phyloP scores from a whole-genome alignment of 1,140 invertebrate species.

The Drosophila oshimai region DNA sequence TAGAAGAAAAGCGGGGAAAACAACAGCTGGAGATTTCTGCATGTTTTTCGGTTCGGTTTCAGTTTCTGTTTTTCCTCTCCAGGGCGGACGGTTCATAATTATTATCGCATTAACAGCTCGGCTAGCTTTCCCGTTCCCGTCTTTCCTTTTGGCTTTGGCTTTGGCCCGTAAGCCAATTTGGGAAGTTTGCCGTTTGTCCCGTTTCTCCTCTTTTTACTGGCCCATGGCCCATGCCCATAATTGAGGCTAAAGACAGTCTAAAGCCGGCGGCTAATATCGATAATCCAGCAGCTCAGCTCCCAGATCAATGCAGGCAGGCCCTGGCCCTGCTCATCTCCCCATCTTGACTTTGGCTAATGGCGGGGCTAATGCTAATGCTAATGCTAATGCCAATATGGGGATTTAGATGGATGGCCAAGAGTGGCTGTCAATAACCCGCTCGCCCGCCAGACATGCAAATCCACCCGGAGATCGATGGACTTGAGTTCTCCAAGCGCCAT shows the following conservation, averaged over 20 bases:
- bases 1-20: constrained; percentile 18
- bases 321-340: not conserved
- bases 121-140: constrained; percentile 17
- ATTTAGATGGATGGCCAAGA: constrained; percentile 21
- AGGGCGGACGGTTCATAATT: constrained; percentile 16
- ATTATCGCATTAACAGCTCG: constrained; percentile 53
- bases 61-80: not conserved
- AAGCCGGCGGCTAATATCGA: constrained; percentile 2
- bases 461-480: constrained; percentile 10
- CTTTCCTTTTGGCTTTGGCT: not conserved
- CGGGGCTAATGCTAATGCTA: too few relatives aligned
- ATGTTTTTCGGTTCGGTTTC: constrained; percentile 15
- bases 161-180: constrained; percentile 37
- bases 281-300: constrained; percentile 7
- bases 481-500: constrained; percentile 6
- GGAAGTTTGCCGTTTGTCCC: constrained; percentile 4
- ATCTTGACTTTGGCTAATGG: not conserved
- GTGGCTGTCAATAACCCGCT: constrained; percentile 32
- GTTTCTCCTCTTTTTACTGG: not conserved
- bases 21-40: constrained; percentile 12
- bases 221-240: constrained; percentile 3
- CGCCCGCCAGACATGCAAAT: constrained; percentile 16
- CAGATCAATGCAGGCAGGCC: not conserved
- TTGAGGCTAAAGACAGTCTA: constrained; percentile 42
- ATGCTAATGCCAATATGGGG: too few relatives aligned